Conservation (phyloP, 2,113 vertebrate genomes). For the Saguinus midas region DNA sequence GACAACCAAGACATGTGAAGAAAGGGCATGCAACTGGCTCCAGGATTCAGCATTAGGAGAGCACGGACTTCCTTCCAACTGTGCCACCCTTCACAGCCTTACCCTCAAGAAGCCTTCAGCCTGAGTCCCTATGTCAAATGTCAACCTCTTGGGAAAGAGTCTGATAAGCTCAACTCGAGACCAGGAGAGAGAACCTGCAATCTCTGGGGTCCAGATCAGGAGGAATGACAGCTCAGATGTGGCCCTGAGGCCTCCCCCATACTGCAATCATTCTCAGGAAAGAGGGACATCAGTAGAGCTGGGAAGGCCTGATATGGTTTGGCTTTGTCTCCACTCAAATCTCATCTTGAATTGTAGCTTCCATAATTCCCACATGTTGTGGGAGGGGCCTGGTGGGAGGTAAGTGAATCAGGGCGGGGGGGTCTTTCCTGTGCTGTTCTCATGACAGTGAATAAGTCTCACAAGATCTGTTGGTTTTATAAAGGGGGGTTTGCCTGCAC, state of each 20-base stretch:
- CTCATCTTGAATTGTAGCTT: too few species aligned
- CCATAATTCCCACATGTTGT: too few species aligned
- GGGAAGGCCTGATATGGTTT: too few species aligned
- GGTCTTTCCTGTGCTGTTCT: too few species aligned
- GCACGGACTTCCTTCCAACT: not conserved
- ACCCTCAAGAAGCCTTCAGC: not conserved
- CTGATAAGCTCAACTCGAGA: not conserved
- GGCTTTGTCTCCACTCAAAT: too few species aligned
- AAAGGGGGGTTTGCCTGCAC: too few species aligned
- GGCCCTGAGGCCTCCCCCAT: too few species aligned
- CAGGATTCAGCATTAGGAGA: not conserved
- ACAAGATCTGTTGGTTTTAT: too few species aligned
- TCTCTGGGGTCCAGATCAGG: not conserved
- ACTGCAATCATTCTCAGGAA: not conserved
- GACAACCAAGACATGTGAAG: not conserved
- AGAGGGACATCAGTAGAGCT: not conserved
- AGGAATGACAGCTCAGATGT: not conserved
- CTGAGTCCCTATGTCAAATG: not conserved
- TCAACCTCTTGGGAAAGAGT: not conserved
- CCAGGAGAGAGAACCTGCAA: not conserved
- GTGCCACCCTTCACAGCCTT: not conserved
- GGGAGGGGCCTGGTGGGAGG: too few species aligned
- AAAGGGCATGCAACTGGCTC: not conserved
- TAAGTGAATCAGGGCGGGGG: too few species aligned
- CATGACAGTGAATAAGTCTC: too few species aligned